Base-by-base conservation (phyloP, 2,797 vertebrate genomes). In the Anas flavirostris region DNA sequence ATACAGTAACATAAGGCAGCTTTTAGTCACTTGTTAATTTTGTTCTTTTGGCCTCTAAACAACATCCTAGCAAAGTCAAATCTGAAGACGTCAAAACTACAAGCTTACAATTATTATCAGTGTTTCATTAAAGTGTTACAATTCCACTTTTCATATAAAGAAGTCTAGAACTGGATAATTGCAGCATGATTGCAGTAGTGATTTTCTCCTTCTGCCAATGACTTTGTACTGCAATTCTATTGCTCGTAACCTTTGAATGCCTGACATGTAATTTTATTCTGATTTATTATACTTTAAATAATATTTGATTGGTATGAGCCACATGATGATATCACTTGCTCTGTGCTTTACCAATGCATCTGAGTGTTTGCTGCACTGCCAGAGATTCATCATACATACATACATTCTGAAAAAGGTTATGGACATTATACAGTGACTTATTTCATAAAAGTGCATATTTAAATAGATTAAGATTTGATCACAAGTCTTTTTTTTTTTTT, bases 211-310 rank as follows among this genome's bases (percentile, higher is more conserved):
- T 81, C 69, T 89, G 50, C 77, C 84, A 86, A 88, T 88, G 62
- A 93, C 73, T 92, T 91, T 72, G 44, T 90, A 56, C 52, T 88
- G 79, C 52, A 88, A 25, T 94, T 86, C 66, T 87, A 23, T 86
- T 92, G 50, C 75, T 94, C 23, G 62, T 76, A 95, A 93, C 69
- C 89, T 92, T 90, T 81, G 85, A 97, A 92, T 83, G 93, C 31
- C 69, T 95, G 76, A 81, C 82, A 75, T 70, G 63, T 80, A 88
- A 91, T 94, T 95, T 94, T 89, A 55, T 66, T 93, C 93, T 94
- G 89, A 91, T 95, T 95, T 94, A 86, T 94, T 90, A 66, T 59
- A 59, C 35, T 76, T 94, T 81, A 94, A 96, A 95, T 91, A 92
- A 73, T 83, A 79, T 92, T 81, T 94, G 91, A 95, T 95, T 93